phyloP scores from a whole-genome alignment of 2,888 invertebrate species.

The Criorhina ranunculi region DNA sequence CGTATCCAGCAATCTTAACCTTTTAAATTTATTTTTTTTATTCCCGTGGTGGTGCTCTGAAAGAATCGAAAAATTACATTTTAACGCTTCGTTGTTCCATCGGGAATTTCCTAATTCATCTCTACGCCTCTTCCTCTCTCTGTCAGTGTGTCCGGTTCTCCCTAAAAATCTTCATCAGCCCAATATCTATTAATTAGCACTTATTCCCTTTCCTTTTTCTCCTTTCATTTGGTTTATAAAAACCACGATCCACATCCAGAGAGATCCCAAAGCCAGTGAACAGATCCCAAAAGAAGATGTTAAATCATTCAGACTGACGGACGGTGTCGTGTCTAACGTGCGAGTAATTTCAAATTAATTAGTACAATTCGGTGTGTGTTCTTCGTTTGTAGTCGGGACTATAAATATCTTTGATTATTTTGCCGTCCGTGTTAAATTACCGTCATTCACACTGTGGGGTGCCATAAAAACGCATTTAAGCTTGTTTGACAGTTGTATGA shows the following conservation, averaged over 20 bases:
- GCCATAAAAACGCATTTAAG: conserved; percentile 69
- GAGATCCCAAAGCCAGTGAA: not conserved
- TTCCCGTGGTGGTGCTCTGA: conserved; percentile 25
- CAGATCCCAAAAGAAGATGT: conserved; percentile 62
- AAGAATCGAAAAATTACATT: conserved; percentile 53
- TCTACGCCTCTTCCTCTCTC: not conserved
- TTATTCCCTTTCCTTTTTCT: conserved; percentile 48
- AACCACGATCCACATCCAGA: conserved; percentile 11
- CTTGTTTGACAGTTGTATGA: conserved; percentile 75
- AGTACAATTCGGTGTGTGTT: conserved; percentile 72
- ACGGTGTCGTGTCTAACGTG: conserved; percentile 76
- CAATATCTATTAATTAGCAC: conserved; percentile 74
- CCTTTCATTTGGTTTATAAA: conserved; percentile 33
- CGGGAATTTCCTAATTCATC: conserved; percentile 53
- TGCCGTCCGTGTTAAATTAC: conserved; percentile 60
- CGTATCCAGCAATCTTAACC: conserved; percentile 41
- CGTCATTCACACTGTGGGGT: conserved; percentile 74
- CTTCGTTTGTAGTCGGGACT: conserved; percentile 37
- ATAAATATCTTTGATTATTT: conserved; percentile 58
- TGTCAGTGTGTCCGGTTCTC: conserved; percentile 6
- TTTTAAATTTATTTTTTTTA: conserved; percentile 43
- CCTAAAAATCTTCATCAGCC: conserved; percentile 65
- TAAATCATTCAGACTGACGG: conserved; percentile 72
- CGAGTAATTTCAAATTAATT: conserved; percentile 77
- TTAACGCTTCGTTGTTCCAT: conserved; percentile 61